Evolutionary conservation across 2,113 vertebrate species (phyloP).

Genomic region (Callipepla squamata): DNA sequence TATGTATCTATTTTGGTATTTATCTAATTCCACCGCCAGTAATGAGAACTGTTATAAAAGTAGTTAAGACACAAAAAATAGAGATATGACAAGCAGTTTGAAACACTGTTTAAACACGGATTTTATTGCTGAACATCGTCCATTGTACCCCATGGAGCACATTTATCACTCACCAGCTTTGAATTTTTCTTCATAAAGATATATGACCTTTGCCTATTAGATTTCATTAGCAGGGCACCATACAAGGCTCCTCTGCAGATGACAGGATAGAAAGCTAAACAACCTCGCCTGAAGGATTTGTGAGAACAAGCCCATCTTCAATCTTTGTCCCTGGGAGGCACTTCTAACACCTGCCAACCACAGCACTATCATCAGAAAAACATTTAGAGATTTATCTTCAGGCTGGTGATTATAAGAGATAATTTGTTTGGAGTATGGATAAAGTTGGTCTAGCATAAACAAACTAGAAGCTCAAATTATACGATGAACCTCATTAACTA

Average conservation of each 20-base stretch:
- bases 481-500: conserved; percentile 94
- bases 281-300: conserved; percentile 87
- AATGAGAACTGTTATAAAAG: conserved; percentile 31
- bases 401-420: conserved; percentile 99
- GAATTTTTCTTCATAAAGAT: conserved; percentile 87
- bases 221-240: conserved; percentile 88
- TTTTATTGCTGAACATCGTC: conserved; percentile 76
- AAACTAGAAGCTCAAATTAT: conserved; percentile 96
- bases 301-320: conserved; percentile 88
- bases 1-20: conserved; percentile 36
- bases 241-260: conserved; percentile 83
- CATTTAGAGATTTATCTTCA: conserved; percentile 98
- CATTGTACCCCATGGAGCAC: conserved; percentile 76
- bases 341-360: conserved; percentile 99
- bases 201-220: conserved; percentile 87
- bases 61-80: conserved; percentile 56
- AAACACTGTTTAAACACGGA: conserved; percentile 75
- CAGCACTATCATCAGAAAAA: conserved; percentile 98
- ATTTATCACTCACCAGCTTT: conserved; percentile 83
- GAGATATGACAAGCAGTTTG: conserved; percentile 44
- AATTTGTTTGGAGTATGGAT: conserved; percentile 99
- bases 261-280: conserved; percentile 82
- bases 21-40: conserved; percentile 34
- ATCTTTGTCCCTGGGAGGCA: conserved; percentile 99
- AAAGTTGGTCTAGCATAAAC: conserved; percentile 99